Evolutionary conservation across 2,797 vertebrate genomes (phyloP), one percentile per base, ranked within the genome.

Genomic region (Hypotaenidia philippensis): DNA sequence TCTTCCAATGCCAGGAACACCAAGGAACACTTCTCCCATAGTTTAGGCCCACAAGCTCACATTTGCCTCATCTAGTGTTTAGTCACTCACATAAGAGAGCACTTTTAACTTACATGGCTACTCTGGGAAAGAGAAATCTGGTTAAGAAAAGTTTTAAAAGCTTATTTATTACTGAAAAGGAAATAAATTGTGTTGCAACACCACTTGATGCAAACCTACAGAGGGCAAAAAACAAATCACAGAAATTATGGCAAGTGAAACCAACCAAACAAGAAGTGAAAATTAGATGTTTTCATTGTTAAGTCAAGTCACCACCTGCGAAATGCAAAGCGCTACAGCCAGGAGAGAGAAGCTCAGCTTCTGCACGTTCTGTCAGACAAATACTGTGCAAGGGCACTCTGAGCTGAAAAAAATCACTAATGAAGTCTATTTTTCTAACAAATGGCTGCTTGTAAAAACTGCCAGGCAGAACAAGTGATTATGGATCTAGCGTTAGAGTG

Each of bases 191-290:
- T 53, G 47, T 66, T 77, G 40, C 47, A 64, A 78, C 59, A 78
- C 34, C 29, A 87, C 55, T 88, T 52, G 65, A 93, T 91, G 69
- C 29, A 94, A 90, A 83, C 63, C 31, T 57, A n/a, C 41, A 31
- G 20, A 11, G 31, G 23, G 2, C 38, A 50, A 71, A 27, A 32
- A 23, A 1, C 4, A 20, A 53, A 20, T 11, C 49, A 90, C 87
- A 38, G 60, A 78, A 83, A 40, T 79, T 84, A 90, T 36, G 49
- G 56, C 38, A 88, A 93, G 70, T 72, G 88, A 95, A 94, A 95
- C 77, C 66, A 93, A 95, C 59, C 63, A 82, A 95, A 89, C 89
- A 79, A 96, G 95, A 94, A 94, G 92, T 77, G 78, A 95, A 95
- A 92, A 94, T 80, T 52, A 89, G 40, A 70, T 64, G 71, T 91